These are phyloP conservation scores for Laothoe populi DNA, from an alignment of 2,888 invertebrate genomes.

Conservation along the genomic window DNA sequence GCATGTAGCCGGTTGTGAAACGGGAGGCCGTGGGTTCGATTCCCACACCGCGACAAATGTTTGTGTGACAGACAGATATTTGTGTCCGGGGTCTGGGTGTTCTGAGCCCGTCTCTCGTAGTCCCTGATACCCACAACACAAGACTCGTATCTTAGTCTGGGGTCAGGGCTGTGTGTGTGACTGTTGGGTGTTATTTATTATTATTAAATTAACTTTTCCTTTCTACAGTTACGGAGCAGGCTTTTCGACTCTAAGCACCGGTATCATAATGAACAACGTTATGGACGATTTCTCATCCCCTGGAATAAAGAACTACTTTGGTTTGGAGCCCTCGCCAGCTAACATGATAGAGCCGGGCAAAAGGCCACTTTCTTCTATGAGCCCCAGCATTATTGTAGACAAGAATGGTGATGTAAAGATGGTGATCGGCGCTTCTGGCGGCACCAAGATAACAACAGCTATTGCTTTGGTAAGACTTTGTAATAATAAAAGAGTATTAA, in stretches of 20 bases:
- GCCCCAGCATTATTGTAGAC: slow-evolving; percentile 91
- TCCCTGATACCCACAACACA: too few relatives aligned
- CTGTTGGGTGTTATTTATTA: too few relatives aligned
- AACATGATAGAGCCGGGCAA: slow-evolving; percentile 93
- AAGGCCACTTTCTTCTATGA: slow-evolving; percentile 94
- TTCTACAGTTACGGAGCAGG: slow-evolving; percentile 92
- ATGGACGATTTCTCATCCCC: slow-evolving; percentile 98
- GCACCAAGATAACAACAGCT: slow-evolving; percentile 91
- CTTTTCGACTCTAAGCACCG: slow-evolving; percentile 90
- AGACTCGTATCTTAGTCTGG: too few relatives aligned
- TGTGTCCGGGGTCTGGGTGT: too few relatives aligned
- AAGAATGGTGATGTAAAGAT: slow-evolving; percentile 87
- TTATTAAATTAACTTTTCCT: too few relatives aligned
- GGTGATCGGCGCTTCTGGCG: slow-evolving; percentile 93
- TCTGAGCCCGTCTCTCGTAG: too few relatives aligned
- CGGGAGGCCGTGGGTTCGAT: too few relatives aligned
- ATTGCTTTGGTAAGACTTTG: slow-evolving; percentile 84
- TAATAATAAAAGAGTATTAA: too few relatives aligned
- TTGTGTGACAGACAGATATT: too few relatives aligned
- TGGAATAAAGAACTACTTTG: slow-evolving; percentile 88
- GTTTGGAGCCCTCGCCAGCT: slow-evolving; percentile 90
- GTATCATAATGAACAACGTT: slow-evolving; percentile 96
- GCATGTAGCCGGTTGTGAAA: too few relatives aligned
- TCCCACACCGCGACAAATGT: too few relatives aligned
- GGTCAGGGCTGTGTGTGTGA: too few relatives aligned